These are phyloP conservation scores for Muntiacus reevesi DNA, from an alignment of 2,113 vertebrate genomes.

Conservation along the genomic window DNA sequence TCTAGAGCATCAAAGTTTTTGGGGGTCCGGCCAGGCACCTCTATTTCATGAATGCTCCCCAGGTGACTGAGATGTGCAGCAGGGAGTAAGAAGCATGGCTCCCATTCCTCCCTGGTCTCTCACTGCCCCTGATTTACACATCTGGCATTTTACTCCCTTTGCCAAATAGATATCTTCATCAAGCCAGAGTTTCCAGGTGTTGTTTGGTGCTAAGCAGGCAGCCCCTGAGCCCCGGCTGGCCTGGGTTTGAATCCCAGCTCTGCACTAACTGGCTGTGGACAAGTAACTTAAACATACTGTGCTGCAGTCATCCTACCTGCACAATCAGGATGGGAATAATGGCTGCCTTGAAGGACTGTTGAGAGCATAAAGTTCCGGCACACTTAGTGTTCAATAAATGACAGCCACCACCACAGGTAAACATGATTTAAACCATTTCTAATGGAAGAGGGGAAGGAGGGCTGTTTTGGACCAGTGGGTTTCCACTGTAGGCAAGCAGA, in stretches of 20 bases:
- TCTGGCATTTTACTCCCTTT: not conserved
- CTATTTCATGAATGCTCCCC: not conserved
- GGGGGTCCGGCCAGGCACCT: rapidly evolving
- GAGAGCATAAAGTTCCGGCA: not conserved
- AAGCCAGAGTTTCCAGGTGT: not conserved
- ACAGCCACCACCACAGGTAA: not conserved
- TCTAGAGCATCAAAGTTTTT: not conserved
- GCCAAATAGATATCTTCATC: not conserved
- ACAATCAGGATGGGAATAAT: not conserved
- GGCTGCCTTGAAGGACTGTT: not conserved
- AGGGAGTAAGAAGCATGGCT: not conserved
- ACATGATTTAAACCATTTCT: not conserved
- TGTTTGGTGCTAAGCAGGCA: not conserved
- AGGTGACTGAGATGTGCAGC: not conserved
- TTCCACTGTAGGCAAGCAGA: not conserved
- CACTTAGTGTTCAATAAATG: not conserved
- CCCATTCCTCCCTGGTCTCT: not conserved
- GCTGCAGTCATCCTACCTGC: not conserved
- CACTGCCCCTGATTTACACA: not conserved
- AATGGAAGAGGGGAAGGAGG: not conserved
- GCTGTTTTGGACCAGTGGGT: not conserved
- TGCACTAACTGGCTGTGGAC: not conserved
- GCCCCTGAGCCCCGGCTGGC: not conserved
- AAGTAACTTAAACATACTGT: not conserved
- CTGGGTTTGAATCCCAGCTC: not conserved